These are phyloP conservation scores for Apomyelois bistriatella DNA, from an alignment of 2,888 invertebrate genomes.

Conservation along the genomic window DNA sequence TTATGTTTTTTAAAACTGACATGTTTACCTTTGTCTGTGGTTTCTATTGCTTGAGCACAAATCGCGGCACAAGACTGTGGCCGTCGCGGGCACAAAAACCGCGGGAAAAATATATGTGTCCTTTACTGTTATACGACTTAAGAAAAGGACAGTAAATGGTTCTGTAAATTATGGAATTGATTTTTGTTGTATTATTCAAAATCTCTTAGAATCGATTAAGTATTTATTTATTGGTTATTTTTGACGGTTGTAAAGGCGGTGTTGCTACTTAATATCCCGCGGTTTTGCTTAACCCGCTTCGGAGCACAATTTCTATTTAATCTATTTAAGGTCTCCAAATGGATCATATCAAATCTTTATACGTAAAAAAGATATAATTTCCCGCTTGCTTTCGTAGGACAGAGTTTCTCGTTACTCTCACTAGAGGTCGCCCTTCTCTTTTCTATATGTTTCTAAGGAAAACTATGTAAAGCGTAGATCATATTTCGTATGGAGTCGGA, in stretches of 20 bases:
- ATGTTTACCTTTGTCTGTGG: neutral
- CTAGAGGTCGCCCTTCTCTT: slow-evolving; percentile 44
- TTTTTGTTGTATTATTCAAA: neutral
- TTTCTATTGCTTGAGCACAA: slow-evolving; percentile 19
- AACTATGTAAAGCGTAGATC: slow-evolving; percentile 66
- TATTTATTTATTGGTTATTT: neutral
- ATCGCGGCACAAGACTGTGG: slow-evolving; percentile 47
- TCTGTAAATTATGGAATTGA: neutral
- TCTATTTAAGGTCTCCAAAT: slow-evolving; percentile 59
- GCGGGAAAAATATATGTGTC: slow-evolving; percentile 1
- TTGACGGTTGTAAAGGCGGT: neutral
- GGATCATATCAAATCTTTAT: slow-evolving; percentile 76
- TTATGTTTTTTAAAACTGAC: too few relatives aligned
- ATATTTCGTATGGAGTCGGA: slow-evolving; percentile 68
- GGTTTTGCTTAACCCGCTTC: slow-evolving; percentile 24
- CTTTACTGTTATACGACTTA: neutral
- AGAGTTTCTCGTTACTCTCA: slow-evolving; percentile 38
- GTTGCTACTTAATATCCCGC: neutral
- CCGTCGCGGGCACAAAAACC: slow-evolving; percentile 1
- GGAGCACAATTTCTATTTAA: slow-evolving; percentile 44
- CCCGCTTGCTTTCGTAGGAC: slow-evolving; percentile 63
- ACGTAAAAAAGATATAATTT: slow-evolving; percentile 59
- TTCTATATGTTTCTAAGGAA: slow-evolving; percentile 50
- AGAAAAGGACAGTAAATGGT: neutral
- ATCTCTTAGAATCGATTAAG: neutral